Percentiles rank a stretch among this genome's conserved stretches.
phyloP scores from a whole-genome alignment of 1,140 invertebrate species.

The Brachionus angularis region DNA sequence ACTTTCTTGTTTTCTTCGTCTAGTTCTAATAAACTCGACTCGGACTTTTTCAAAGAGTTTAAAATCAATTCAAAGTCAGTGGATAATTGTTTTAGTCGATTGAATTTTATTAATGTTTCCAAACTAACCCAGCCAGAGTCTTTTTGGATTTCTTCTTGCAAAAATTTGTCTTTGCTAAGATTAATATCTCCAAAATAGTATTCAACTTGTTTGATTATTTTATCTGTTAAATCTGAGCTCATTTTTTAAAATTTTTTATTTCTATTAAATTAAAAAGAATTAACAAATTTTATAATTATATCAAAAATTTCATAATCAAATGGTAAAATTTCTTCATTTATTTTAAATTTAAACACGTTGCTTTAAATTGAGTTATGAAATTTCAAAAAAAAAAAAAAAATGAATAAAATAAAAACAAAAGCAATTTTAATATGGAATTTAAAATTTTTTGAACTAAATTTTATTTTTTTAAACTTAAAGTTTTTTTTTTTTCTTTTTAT shows the following conservation, averaged over 20 bases:
- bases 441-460: too few relatives aligned
- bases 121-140: conserved; percentile 40
- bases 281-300: too few relatives aligned
- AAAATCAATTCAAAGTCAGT: conserved; percentile 17
- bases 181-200: conserved; percentile 44
- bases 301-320: too few relatives aligned
- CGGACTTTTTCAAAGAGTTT: conserved; percentile 6
- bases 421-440: too few relatives aligned
- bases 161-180: conserved; percentile 40
- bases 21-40: conserved; percentile 8
- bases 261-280: too few relatives aligned
- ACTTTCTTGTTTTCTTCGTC: conserved; percentile 34
- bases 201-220: conserved; percentile 42
- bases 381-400: too few relatives aligned
- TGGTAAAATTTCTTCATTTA: too few relatives aligned
- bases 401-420: too few relatives aligned
- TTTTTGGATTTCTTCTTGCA: conserved; percentile 32
- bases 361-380: too few relatives aligned
- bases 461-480: too few relatives aligned
- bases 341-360: too few relatives aligned
- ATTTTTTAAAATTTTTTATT: not conserved
- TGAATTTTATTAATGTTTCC: conserved; percentile 28
- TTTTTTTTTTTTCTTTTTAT: too few relatives aligned
- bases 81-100: conserved; percentile 18
- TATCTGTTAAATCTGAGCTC: conserved; percentile 5